Evolutionary conservation across 1,140 invertebrate genomes (phyloP).

Genomic region (Belonocnema kinseyi): DNA sequence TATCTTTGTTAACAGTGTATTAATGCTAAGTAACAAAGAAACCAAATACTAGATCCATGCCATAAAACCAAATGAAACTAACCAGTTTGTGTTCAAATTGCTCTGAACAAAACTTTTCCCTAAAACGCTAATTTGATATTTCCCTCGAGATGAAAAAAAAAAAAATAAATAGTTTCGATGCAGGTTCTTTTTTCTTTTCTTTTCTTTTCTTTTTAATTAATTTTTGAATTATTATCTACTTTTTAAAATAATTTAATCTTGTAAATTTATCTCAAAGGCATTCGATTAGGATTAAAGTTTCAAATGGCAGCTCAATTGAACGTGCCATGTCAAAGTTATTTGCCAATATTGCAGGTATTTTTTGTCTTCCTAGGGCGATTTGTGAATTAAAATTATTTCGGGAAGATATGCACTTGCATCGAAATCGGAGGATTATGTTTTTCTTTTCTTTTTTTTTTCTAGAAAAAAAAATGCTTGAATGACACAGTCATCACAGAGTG

Average conservation of each 20-base stretch:
- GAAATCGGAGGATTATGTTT: too few relatives aligned
- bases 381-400: too few relatives aligned
- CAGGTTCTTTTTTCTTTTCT: conserved; percentile 21
- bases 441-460: too few relatives aligned
- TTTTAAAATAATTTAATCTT: not conserved
- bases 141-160: not conserved
- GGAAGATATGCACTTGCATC: too few relatives aligned
- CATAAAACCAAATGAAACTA: conserved; percentile 73
- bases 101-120: conserved; percentile 36
- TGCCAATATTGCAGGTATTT: too few relatives aligned
- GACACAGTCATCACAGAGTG: too few relatives aligned
- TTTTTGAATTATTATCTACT: conserved; percentile 1
- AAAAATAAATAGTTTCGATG: not conserved
- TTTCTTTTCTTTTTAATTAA: too few relatives aligned
- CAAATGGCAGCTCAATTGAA: conserved; percentile 32
- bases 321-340: conserved; percentile 46
- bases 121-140: conserved; percentile 33
- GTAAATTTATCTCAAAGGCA: conserved; percentile 33
- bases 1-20: conserved; percentile 54
- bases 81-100: conserved; percentile 71
- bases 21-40: conserved; percentile 59
- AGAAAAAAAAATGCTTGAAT: too few relatives aligned
- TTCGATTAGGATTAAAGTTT: conserved; percentile 5
- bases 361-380: too few relatives aligned
- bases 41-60: conserved; percentile 74